Base-by-base conservation (phyloP, 1,140 invertebrate species). In the Zaprionus inermis region DNA sequence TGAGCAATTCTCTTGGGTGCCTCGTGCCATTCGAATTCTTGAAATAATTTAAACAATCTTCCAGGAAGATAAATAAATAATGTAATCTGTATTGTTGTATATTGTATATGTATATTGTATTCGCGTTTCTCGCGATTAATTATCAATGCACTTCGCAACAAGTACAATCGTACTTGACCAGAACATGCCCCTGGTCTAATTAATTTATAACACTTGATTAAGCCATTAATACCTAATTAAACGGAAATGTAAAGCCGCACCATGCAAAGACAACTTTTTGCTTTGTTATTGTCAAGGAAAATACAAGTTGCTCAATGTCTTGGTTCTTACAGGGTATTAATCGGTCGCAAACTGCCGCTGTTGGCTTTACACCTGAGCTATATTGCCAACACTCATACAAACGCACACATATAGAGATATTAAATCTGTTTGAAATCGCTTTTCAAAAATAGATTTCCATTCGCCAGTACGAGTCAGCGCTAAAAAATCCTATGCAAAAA, bases 401-500 rank as follows among this genome's bases (percentile, higher is more conserved):
- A 41, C n/a, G n/a, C n/a, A 16, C n/a, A 80, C 60, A 41, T 36
- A 72, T 68, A 72, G 16, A 44, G 49, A 55, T 69, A 63, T 57
- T 41, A n/a, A 56, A 51, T 58, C 44, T 49, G 44, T 49, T n/a
- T 28, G 24, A 66, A 38, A 70, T 57, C 56, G 54, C 18, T 2
- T 11, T 24, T 20, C 70, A 74, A 70, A 88, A 83, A 89, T 86
- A 86, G 83, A 86, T 77, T 86, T 86, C 83, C 83, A 86, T 83
- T 80, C 64, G 72, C 56, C 66, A 58, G 56, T 64, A 49, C 77
- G 73, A 71, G 79, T 83, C 86, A 86, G 70, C 77, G 58, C 41
- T 55, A 66, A 86, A 86, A 69, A 86, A 88, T 88, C 83, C 79
- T 65, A 72, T 83, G 83, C 83, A 72, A 86, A 86, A 88, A 88